phyloP scores from a whole-genome alignment of 1,140 invertebrate species.

The Caenorhabditis elegans region DNA sequence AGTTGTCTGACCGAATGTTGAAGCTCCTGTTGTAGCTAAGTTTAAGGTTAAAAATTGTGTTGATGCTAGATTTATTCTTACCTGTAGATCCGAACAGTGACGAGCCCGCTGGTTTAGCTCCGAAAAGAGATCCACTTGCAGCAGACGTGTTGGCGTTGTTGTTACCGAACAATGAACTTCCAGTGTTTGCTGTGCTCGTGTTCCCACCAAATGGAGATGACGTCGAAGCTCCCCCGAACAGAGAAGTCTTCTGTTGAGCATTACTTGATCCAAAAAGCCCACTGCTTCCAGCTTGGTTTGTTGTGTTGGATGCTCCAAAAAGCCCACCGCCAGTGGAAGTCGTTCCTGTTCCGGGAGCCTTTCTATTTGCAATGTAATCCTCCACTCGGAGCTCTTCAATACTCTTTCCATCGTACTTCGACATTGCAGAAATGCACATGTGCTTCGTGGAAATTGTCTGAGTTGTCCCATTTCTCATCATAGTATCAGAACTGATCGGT shows the following conservation, averaged over 20 bases:
- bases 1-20: not conserved
- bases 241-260: conserved; percentile 2
- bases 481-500: conserved; percentile 20
- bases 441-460: conserved; percentile 44
- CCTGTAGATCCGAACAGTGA: not conserved
- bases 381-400: conserved; percentile 80
- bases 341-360: conserved; percentile 71
- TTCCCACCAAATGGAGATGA: conserved; percentile 29
- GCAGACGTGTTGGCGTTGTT: not conserved
- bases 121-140: not conserved
- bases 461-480: conserved; percentile 42
- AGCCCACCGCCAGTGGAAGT: conserved; percentile 42
- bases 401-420: conserved; percentile 39
- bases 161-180: conserved; percentile 2
- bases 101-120: not conserved
- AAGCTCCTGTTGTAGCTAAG: not conserved
- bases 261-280: conserved; percentile 22
- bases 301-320: conserved; percentile 28
- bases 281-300: conserved; percentile 2
- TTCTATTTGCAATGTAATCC: conserved; percentile 86
- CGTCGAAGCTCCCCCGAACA: conserved; percentile 31
- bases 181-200: not conserved
- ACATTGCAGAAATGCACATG: conserved; percentile 49
- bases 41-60: not conserved
- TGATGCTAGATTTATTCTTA: not conserved